Evolutionary conservation across 2,113 vertebrate species (phyloP), one percentile per base, ranked within the genome.

Genomic region (Marmota flaviventris): DNA sequence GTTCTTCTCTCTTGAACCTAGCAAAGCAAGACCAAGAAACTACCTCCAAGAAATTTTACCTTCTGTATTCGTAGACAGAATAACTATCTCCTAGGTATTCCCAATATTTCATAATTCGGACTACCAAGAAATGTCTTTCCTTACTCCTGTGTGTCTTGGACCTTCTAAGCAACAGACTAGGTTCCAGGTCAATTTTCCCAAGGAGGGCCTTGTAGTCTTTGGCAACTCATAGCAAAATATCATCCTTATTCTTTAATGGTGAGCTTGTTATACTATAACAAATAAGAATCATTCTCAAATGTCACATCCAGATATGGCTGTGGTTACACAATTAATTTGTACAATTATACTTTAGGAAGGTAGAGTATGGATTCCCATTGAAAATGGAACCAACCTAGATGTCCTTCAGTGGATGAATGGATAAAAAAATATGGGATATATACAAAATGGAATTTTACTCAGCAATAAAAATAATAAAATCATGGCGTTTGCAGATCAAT

Each of bases 21-120:
- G 48, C 34, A 96, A 92, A 39, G 5, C 37, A 77, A 72, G 32
- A 17, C 25, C 70, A 96, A 78, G 42, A 92, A 76, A 79, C 32
- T 70, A 4, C 3, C 5, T 63, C 5, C 1, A 27, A 17, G 39
- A 72, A 85, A 83, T 89, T 67, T 89, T 18, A 89, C 27, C 8
- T 27, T 63, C 13, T 58, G 17, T 81, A 29, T 5, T 1, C 63
- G 1, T 51, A 85, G 20, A 61, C 0, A 12, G 14, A 18, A 13
- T 72, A 34, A 89, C 5, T 53, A 18, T 53, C 4, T 83, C 69
- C 24, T 11, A 89, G 73, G 14, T 18, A 32, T n/a, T 51, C 22
- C 37, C 24, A 42, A 29, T 20, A 37, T 72, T 93, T 92, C 69
- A 67, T 32, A 37, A 70, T 8, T 67, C 39, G 83, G 42, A 82